Base-by-base conservation (phyloP, 2,113 vertebrate species). In the Guaruba guarouba region DNA sequence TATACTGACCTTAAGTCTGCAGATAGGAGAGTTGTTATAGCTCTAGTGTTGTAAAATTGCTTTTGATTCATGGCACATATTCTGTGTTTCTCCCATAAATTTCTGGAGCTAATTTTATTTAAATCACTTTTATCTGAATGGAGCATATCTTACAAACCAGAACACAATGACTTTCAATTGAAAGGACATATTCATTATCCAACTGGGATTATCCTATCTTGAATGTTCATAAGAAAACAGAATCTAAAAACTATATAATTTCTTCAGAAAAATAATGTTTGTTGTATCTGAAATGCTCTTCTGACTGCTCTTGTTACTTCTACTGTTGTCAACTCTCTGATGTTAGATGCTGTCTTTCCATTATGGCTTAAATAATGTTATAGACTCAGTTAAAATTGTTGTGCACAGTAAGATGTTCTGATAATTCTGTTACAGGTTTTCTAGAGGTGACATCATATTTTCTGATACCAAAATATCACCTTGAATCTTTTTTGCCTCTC, bases 161-260 rank as follows among this genome's bases (percentile, higher is more conserved):
- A 93, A 93, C 83, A 77, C 48, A 96, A 61, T 80, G 64, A 97
- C 86, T 97, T 97, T 81, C 69, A 95, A 54, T 68, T 92, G 95
- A 51, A 86, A 82, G 82, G 82, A 67, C 64, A 71, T 68, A 95
- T 87, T 94, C 86, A 66, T 95, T 94, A 84, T 86, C 51, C 82
- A 93, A 4, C 57, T 51, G 35, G 92, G 96, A 96, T 95, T 93
- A 93, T 57, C 41, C 69, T 82, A 28, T 41, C 82, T 92, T 93
- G 93, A 73, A 92, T 39, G 33, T 68, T 75, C 28, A 24, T 75
- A 80, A 64, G 61, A 83, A 91, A 90, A 44, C 28, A 83, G 57
- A 86, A 74, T 22, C 52, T 92, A 86, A 88, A 84, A 84, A 46
- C 52, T 92, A 10, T 52, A 80, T 52, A 54, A 74, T 92, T 96